Evolutionary conservation across 2,888 invertebrate species (phyloP), one percentile per base, ranked within the genome.

Genomic region (Tetanocera ferruginea): DNA sequence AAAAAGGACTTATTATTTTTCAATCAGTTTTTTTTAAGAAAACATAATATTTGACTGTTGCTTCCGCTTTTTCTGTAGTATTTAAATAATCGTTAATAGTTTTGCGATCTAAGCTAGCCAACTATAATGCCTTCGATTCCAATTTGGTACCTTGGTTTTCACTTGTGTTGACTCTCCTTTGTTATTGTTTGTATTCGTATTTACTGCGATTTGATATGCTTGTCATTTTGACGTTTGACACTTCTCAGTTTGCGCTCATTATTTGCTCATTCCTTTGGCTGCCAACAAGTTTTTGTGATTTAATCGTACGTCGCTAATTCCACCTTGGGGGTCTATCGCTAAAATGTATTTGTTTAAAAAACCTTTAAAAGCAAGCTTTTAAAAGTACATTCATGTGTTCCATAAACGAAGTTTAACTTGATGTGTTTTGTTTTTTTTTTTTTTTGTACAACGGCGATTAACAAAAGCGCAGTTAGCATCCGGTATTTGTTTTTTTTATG

Each of bases 391-490:
- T 52, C 70, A 37, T 55, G 52, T 55, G 19, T 55, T 71, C 5
- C 9, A 74, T 28, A 62, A 74, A 49, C 23, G 19, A 60, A 49
- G 49, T 75, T 67, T 67, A n/a, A n/a, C n/a, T n/a, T n/a, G n/a
- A n/a, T 67, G 34, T 74, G 43, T 62, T 74, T 66, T 31, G 6
- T 19, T 52, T 1, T 34, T 55, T 57, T 69, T 51, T 25, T 43
- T 23, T 31, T 11, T 14, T 25, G n/a, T 2, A 60, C 19, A 34
- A 14, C 25, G 57, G 34, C 23, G 43, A 25, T 75, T 66, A 34
- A 75, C 75, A 75, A 75, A 75, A 75, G 75, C 75, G 75, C 75
- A 75, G 75, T 75, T 75, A 67, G 75, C 55, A 34, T 11, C 57
- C 51, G 51, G 51, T 60, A 28, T 14, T 60, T 60, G 60, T 60